Base-by-base conservation (phyloP, 2,797 vertebrate genomes). In the Allobates femoralis region DNA sequence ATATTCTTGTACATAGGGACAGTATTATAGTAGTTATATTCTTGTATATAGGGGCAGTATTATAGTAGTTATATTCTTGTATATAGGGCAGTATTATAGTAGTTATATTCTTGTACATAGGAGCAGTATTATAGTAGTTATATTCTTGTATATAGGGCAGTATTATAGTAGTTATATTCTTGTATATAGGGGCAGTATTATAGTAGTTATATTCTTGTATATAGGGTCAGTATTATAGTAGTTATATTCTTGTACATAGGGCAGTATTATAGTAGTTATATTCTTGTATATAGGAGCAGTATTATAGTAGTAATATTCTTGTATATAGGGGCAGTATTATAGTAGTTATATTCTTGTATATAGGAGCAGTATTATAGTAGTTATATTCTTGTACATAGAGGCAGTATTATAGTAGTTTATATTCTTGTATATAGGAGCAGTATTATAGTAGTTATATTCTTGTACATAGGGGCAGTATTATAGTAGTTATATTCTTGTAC, bases 91-190 rank as follows among this genome's bases (percentile, higher is more conserved):
- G 58, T 26, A 62, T 62, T 62, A 62, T 28, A 62, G 58, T 62
- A 62, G 58, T 62, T 26, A 62, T 62, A 62, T 62, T 62, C 58
- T 62, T 62, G 58, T 62, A 62, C 58, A 62, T 62, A 62, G 58
- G 58, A 3, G 58, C 58, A 62, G n/a, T 62, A 62, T 28, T 62
- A 62, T 62, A 26, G 58, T 62, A 62, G 58, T 62, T 62, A 62
- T 62, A 62, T 62, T 62, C 58, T 62, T 26, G 58, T 62, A 62
- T n/a, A 62, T 62, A 62, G 58, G 58, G 58, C 23, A 62, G 58
- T 62, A 62, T 28, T 62, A 62, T 62, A 62, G 58, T 62, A 62
- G n/a, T 62, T 62, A 62, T 62, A 62, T 26, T 62, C 58, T 62
- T 62, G 58, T 62, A 62, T n/a, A 62, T 62, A 62, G n/a, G n/a